Conservation (phyloP, 2,888 invertebrate genomes). For the Electrophaes corylata region DNA sequence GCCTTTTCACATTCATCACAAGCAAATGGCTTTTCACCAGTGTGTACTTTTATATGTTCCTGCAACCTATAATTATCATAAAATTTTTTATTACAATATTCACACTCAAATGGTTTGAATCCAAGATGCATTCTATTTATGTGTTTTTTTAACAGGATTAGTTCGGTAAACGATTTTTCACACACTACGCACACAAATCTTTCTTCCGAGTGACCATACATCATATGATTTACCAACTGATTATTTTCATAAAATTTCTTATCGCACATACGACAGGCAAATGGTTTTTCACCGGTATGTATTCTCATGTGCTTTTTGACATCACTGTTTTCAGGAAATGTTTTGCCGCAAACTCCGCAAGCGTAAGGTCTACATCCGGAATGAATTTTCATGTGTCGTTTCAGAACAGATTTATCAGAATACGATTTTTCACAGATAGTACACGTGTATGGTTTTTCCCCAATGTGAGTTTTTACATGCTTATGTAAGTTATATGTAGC, state of each 20-base stretch:
- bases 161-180: constrained; percentile 16
- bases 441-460: constrained; percentile 7
- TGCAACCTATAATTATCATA: constrained; percentile 9
- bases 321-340: constrained; percentile 10
- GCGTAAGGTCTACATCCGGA: constrained; percentile 5
- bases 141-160: constrained; percentile 13
- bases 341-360: constrained; percentile 5
- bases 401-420: constrained; percentile 8
- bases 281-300: constrained; percentile 14
- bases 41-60: constrained; percentile 16
- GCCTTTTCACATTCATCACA: constrained; percentile 20
- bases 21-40: constrained; percentile 15
- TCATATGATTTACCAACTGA: constrained; percentile 21
- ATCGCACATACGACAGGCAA: constrained; percentile 18
- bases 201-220: constrained; percentile 14
- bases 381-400: constrained; percentile 10
- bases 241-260: constrained; percentile 25
- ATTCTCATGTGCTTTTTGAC: constrained; percentile 12
- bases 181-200: constrained; percentile 18
- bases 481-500: constrained; percentile 1
- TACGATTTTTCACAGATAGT: constrained; percentile 1
- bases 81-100: constrained; percentile 1
- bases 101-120: constrained; percentile 16
- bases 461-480: neutral
- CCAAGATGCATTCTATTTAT: constrained; percentile 16